Evolutionary conservation across 2,113 vertebrate genomes (phyloP), one percentile per base, ranked within the genome.

Genomic region (Toxotes jaculatrix): DNA sequence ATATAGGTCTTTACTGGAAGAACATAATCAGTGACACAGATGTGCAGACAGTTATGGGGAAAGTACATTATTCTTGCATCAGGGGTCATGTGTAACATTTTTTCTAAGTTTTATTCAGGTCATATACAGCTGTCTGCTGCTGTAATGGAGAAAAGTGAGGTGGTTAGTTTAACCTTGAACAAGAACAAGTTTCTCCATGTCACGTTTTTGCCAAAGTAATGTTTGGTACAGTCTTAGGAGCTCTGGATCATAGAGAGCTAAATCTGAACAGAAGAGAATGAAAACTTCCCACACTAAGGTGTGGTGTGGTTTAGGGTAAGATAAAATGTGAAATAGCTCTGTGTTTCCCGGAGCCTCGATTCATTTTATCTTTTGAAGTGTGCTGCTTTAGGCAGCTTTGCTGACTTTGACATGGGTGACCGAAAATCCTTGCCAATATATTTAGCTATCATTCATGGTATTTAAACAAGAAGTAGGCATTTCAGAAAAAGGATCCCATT

Each of bases 1-100:
- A 19, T 61, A 60, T 7, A 70, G 45, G 34, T 60, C 16, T 80
- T 91, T 89, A 83, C 79, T 71, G 82, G 77, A 83, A 88, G 43
- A 62, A 40, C 12, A 43, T 36, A 32, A 68, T 49, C 21, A 32
- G 21, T 70, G 36, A 68, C 38, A 63, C 80, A 76, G 27, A 32
- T 5, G 78, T 65, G 47, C 63, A 27, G 62, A 38, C 62, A 38
- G 53, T 74, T 77, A 23, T 9, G 31, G 84, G 87, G 85, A 83
- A 90, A 89, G 86, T 87, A 88, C 84, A 66, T 65, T 67, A 34
- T 57, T 67, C 31, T 61, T 79, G 16, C 38, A 40, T 56, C 64
- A 40, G 11, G 42, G 56, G 31, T 73, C 49, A 82, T 56, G 47
- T 64, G 49, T 74, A 7, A 23, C 32, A 11, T 57, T 64, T 12